Base-by-base conservation (phyloP, 2,888 invertebrate genomes). In the Oligia latruncula region DNA sequence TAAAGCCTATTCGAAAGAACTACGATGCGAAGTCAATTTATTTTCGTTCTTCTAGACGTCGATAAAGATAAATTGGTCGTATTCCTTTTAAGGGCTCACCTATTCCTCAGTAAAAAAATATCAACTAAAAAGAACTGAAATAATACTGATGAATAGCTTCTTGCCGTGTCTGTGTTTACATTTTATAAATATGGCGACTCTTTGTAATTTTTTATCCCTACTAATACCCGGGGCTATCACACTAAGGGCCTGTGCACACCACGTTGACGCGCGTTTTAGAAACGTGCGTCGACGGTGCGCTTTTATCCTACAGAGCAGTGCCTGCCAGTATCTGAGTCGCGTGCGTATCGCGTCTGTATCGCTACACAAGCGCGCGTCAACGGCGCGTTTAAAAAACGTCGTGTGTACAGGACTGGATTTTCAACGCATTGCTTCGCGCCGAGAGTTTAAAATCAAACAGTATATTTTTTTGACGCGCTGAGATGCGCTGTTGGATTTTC, bases 11-110 rank as follows among this genome's bases (percentile, higher is more conserved):
- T 72, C 35, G 65, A 73, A 74, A 78, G 65, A 76, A 83, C 46
- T 80, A 52, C 68, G 80, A 78, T 74, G 68, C 80, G 43, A 52
- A 81, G 77, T 81, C 89, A 77, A 89, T 89, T 88, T 86, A 89
- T 88, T 85, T 86, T 73, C 77, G 73, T 86, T 88, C 71, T 85
- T 87, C 74, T 83, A 82, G 80, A 70, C 81, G 77, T 82, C 88
- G 75, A 84, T 79, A 89, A 85, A 82, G 83, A 89, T 82, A 83
- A 88, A 88, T 89, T 79, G 88, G 81, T 82, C 81, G 84, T 85
- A 81, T 83, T 84, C 81, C 86, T 78, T 85, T 83, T 71, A 84
- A 88, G 77, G 86, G 58, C 74, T 71, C 58, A 66, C 60, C 76
- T 83, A 78, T 78, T 58, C 55, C 77, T 76, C 67, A 49, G 67